These are phyloP conservation scores for Eupleurogrammus muticus DNA, from an alignment of 2,797 vertebrate species.

Conservation along the genomic window DNA sequence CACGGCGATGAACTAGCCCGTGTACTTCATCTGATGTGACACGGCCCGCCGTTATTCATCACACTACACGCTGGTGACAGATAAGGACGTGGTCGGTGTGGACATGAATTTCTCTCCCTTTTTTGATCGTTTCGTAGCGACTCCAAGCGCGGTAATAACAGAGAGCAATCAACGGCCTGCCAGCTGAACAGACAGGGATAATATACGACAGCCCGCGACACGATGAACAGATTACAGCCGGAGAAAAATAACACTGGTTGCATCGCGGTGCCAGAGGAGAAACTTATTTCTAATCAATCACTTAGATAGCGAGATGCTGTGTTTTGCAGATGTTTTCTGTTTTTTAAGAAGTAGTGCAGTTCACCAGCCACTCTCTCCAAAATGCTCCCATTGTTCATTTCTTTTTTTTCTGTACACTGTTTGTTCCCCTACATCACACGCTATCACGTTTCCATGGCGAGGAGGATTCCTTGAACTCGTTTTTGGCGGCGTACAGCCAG, in stretches of 20 bases:
- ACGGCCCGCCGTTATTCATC: slow-evolving; percentile 20
- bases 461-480: not conserved
- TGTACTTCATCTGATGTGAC: slow-evolving; percentile 28
- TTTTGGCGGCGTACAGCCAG: not conserved
- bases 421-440: not conserved
- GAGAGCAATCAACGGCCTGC: slow-evolving; percentile 27
- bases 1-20: not conserved
- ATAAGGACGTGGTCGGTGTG: not conserved
- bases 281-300: slow-evolving; percentile 36
- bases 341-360: slow-evolving; percentile 16
- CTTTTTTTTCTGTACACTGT: not conserved
- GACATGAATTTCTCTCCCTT: slow-evolving; percentile 25
- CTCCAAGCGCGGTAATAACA: slow-evolving; percentile 43
- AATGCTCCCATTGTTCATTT: not conserved
- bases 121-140: slow-evolving; percentile 38
- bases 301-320: slow-evolving; percentile 23
- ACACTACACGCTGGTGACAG: slow-evolving; percentile 26
- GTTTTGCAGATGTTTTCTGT: slow-evolving; percentile 35
- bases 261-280: slow-evolving; percentile 33
- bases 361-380: not conserved
- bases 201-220: slow-evolving; percentile 37
- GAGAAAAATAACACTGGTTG: slow-evolving; percentile 39
- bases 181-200: slow-evolving; percentile 37
- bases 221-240: slow-evolving; percentile 46
- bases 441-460: not conserved